Conservation (phyloP, 2,888 invertebrate genomes). For the Nebria salina region DNA sequence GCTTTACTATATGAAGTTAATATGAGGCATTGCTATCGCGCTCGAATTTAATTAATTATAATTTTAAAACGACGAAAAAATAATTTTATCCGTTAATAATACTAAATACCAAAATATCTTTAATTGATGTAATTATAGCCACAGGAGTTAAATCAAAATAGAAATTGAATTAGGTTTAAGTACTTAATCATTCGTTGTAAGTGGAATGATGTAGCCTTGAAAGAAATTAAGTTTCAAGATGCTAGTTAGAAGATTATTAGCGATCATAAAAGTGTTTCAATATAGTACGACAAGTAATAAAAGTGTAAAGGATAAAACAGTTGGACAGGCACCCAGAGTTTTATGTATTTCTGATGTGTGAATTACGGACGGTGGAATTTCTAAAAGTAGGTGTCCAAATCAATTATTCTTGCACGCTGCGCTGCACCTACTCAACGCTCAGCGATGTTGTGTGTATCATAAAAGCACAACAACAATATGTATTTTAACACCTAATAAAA, state of each 20-base stretch:
- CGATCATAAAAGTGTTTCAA: neutral
- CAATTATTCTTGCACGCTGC: slow-evolving; percentile 2
- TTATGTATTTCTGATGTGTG: slow-evolving; percentile 16
- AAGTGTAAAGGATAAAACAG: neutral
- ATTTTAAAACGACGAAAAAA: too few relatives aligned
- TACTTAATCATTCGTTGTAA: too few relatives aligned
- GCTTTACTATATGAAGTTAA: too few relatives aligned
- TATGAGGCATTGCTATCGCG: too few relatives aligned
- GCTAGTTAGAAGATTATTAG: neutral
- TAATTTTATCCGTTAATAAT: too few relatives aligned
- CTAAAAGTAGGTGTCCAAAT: slow-evolving; percentile 18
- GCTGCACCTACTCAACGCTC: neutral
- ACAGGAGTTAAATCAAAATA: too few relatives aligned
- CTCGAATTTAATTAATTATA: too few relatives aligned
- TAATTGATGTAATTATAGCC: too few relatives aligned
- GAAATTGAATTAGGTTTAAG: too few relatives aligned
- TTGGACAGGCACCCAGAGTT: neutral
- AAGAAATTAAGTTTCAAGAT: neutral
- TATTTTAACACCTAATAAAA: slow-evolving; percentile 43
- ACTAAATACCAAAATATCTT: too few relatives aligned
- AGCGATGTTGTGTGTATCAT: neutral
- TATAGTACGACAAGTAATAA: neutral
- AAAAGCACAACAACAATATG: slow-evolving; percentile 32
- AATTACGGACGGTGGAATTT: neutral
- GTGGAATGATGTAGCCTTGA: neutral